Base-by-base conservation (phyloP, 2,888 invertebrate genomes). In the Leptura quadrifasciata region DNA sequence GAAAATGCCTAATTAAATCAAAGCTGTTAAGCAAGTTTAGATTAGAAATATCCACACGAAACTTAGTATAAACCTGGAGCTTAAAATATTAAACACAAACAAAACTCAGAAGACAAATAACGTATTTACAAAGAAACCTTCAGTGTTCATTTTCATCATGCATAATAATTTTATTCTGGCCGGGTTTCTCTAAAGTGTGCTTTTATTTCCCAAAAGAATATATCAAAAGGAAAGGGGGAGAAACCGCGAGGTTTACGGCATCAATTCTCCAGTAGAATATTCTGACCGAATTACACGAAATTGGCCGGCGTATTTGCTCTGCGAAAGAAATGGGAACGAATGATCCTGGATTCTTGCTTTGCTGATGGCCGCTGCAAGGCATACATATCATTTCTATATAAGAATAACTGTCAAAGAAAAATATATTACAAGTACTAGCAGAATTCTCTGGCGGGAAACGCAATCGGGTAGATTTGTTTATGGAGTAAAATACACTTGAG, bases 191-290 rank as follows among this genome's bases (percentile, higher is more conserved):
- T 9, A 52, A 52, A 65, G 52, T 47, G 65, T 52, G 65, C 65
- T 54, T 24, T 65, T 52, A 65, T 65, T 65, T 65, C 65, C 52
- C 65, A 15, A 47, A 52, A 65, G 65, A n/a, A 54, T 65, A 65
- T 65, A 52, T 65, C 65, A 21, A 21, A 47, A 65, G 52, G 52
- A 47, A 52, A 17, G 21, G 52, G 20, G 52, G 65, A 21, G 15
- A 47, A 27, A 47, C 20, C 35, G 65, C 18, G 52, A 15, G 65
- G 63, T 27, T 31, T n/a, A n/a, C 15, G 39, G 39, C 35, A 18
- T 15, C 39, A 47, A 39, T 39, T 64, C 4, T 20, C 35, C 63
- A n/a, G n/a, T 1, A 47, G 47, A 47, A 47, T 47, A 18, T 20
- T 20, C 63, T 20, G 39, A 35, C 20, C 60, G 60, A 61, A 61